These are phyloP conservation scores for Rhabditoides inermis DNA, from an alignment of 2,888 invertebrate genomes.

Conservation along the genomic window DNA sequence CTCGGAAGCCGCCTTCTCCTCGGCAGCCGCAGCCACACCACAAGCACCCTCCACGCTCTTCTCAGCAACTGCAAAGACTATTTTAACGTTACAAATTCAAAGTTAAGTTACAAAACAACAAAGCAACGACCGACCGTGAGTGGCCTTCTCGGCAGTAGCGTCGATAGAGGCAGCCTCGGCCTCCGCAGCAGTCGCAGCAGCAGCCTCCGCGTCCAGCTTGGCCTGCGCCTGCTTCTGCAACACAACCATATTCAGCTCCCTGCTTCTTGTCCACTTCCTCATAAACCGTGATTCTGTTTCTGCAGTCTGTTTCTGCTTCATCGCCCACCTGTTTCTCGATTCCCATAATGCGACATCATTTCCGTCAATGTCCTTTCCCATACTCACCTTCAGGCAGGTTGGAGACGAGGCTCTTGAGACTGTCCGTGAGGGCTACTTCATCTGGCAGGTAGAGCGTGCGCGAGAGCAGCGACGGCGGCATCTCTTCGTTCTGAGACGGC, in stretches of 20 bases:
- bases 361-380: not conserved
- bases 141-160: not conserved
- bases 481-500: slow-evolving; percentile 82
- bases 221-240: too few species aligned
- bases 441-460: slow-evolving; percentile 75
- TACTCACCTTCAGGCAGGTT: slow-evolving; percentile 35
- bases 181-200: not conserved
- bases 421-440: slow-evolving; percentile 46
- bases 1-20: too few species aligned
- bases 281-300: too few species aligned
- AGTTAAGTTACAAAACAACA: not conserved
- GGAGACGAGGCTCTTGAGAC: slow-evolving; percentile 43
- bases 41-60: too few species aligned
- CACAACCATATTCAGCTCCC: too few species aligned
- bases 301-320: too few species aligned
- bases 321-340: too few species aligned
- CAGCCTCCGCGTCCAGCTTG: not conserved
- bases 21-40: not conserved
- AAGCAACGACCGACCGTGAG: not conserved
- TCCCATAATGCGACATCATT: not conserved
- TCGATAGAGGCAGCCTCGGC: not conserved
- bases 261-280: too few species aligned
- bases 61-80: too few species aligned
- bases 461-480: slow-evolving; percentile 86
- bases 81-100: too few species aligned